Evolutionary conservation across 2,797 vertebrate species (phyloP).

Genomic region (Ctenosaura bakeri): DNA sequence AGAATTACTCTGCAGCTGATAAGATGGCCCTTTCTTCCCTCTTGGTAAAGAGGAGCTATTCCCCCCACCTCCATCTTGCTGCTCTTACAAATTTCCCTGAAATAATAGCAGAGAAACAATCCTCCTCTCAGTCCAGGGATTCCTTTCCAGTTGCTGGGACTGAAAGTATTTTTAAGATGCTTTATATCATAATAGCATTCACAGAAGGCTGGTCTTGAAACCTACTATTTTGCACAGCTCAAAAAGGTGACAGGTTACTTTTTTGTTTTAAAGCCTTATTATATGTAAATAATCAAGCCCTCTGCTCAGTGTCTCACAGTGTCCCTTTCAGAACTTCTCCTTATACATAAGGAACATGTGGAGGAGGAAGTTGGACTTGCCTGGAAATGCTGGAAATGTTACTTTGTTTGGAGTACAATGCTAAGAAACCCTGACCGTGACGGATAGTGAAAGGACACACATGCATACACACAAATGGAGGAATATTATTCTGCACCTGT

Average conservation of each 20-base stretch:
- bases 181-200: not conserved
- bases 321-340: not conserved
- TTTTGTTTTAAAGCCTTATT: no score
- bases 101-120: slow-evolving; percentile 38
- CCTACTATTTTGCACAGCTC: not conserved
- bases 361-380: not conserved
- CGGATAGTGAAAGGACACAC: not conserved
- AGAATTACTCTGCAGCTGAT: slow-evolving; percentile 85
- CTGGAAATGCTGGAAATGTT: no score
- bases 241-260: not conserved
- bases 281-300: not conserved
- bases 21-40: slow-evolving; percentile 81
- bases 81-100: slow-evolving; percentile 39
- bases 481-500: no score
- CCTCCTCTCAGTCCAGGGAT: not conserved
- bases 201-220: not conserved
- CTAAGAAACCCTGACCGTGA: not conserved
- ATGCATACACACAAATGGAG: no score
- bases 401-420: no score
- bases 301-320: not conserved
- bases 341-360: not conserved
- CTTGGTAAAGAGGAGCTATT: slow-evolving; percentile 73
- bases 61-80: slow-evolving; percentile 59
- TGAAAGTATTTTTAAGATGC: not conserved
- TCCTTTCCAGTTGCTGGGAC: not conserved